Percentiles rank a stretch among this genome's conserved stretches.
phyloP scores from a whole-genome alignment of 1,140 invertebrate genomes.

The Apis mellifera region Amel_HAv3.1 CM009936.2:14193501-14194000 shows the following conservation, averaged over 20 bases:
- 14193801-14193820: slow-evolving; percentile 6
- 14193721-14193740: slow-evolving; percentile 40
- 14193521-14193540: background rate
- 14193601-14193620: slow-evolving; percentile 32
- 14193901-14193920: too few species aligned
- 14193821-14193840: too few species aligned
- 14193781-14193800: background rate
- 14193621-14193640: background rate
- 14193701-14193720: background rate
- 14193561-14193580: background rate
- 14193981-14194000: too few species aligned
- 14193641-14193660: background rate
- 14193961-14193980: too few species aligned
- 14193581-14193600: slow-evolving; percentile 40
- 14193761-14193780: background rate
- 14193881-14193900: too few species aligned
- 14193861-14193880: too few species aligned
- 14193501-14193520: background rate
- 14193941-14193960: too few species aligned
- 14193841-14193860: too few species aligned
- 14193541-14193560: background rate
- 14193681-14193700: slow-evolving; percentile 8
- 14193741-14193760: slow-evolving; percentile 26
- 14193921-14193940: too few species aligned
- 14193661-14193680: slow-evolving; percentile 11